These are phyloP conservation scores for Sitobion miscanthi DNA, from an alignment of 1,140 invertebrate genomes.

Conservation along the genomic window DNA sequence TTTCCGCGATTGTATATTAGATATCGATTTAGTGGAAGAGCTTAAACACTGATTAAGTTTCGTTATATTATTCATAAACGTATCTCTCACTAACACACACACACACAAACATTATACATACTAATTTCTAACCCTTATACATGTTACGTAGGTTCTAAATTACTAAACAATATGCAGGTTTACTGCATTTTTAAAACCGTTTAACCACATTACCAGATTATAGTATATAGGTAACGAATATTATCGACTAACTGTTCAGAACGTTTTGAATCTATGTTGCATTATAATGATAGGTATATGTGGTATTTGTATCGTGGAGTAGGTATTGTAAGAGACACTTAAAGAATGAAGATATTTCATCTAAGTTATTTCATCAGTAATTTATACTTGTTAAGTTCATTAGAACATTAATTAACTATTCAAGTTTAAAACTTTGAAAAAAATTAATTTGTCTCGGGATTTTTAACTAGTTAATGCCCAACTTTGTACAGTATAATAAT, in stretches of 20 bases:
- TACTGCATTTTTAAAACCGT: not conserved
- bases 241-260: not conserved
- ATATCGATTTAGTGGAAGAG: not conserved
- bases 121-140: not conserved
- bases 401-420: no score
- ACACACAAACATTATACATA: not conserved
- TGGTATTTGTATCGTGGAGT: not conserved
- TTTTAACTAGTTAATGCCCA: no score
- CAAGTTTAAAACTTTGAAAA: no score
- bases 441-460: no score
- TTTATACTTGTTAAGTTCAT: no score
- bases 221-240: not conserved
- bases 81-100: not conserved
- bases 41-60: constrained; percentile 4
- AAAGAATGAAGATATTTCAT: no score
- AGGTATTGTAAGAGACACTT: not conserved
- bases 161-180: not conserved
- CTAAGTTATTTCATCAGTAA: no score
- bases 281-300: not conserved
- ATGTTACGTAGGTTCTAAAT: not conserved
- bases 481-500: not conserved
- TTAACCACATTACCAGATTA: not conserved
- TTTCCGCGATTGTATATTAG: not conserved
- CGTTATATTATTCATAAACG: not conserved
- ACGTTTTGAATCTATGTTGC: not conserved